A percentile compares a stretch with the other conserved stretches of the same genome.
Conservation (phyloP, 2,797 vertebrate species). For the Paratrypauchen microcephalus region DNA sequence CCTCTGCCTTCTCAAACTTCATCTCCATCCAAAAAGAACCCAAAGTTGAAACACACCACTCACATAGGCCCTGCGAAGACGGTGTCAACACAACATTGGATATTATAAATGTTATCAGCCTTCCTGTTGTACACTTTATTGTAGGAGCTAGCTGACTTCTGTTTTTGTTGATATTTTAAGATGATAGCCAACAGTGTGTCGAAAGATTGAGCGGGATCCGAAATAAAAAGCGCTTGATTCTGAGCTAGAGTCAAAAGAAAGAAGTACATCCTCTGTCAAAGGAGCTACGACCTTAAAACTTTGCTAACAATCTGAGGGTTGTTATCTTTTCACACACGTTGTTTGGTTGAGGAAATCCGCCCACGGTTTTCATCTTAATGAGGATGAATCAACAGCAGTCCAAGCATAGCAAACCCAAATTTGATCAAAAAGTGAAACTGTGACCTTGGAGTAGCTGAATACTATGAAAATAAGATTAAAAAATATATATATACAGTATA, state of each 20-base stretch:
- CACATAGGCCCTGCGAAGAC: slow-evolving; percentile 8
- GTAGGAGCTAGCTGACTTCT: slow-evolving; percentile 3
- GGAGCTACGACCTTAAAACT: neutral
- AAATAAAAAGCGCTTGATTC: slow-evolving; percentile 38
- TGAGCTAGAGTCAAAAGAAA: slow-evolving; percentile 18
- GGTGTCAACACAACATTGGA: slow-evolving; percentile 25
- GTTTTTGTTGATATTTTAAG: slow-evolving; percentile 25
- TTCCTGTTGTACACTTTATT: slow-evolving; percentile 22
- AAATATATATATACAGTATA: no score
- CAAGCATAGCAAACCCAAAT: neutral
- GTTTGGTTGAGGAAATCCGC: neutral
- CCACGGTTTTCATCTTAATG: neutral
- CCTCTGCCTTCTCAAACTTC: slow-evolving; percentile 13
- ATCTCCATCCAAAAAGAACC: slow-evolving; percentile 12
- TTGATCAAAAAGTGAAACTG: neutral
- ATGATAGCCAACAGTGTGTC: slow-evolving; percentile 16
- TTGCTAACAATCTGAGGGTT: neutral
- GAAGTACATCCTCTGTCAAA: slow-evolving; percentile 16
- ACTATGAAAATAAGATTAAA: neutral
- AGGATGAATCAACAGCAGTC: neutral
- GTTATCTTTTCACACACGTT: neutral
- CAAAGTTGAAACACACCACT: slow-evolving; percentile 23
- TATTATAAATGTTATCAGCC: slow-evolving; percentile 16
- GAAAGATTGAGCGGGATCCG: slow-evolving; percentile 17
- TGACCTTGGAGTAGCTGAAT: neutral